phyloP scores from a whole-genome alignment of 2,113 vertebrate species.

The Malaclemys terrapin region DNA sequence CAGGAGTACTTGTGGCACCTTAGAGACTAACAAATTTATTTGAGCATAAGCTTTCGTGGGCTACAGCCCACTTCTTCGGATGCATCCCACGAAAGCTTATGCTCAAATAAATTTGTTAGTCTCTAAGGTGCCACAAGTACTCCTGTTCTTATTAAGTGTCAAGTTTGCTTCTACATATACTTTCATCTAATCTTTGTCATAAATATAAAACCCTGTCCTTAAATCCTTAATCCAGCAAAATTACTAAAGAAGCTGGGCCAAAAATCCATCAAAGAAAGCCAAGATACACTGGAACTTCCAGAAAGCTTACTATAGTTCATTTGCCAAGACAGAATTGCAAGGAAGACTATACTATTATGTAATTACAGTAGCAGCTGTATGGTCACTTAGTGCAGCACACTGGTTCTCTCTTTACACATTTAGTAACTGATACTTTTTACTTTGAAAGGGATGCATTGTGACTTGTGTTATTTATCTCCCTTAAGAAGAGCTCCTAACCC shows the following conservation, averaged over 20 bases:
- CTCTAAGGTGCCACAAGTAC: too few species aligned
- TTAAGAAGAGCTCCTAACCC: background rate
- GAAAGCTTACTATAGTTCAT: background rate
- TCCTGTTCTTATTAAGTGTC: too few species aligned
- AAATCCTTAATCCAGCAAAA: background rate
- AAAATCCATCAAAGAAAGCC: background rate
- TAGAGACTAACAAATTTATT: too few species aligned
- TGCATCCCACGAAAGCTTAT: too few species aligned
- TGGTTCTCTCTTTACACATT: background rate
- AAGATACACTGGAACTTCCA: background rate
- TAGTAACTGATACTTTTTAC: background rate
- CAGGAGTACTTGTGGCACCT: too few species aligned
- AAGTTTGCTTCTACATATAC: background rate
- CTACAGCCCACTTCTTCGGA: too few species aligned
- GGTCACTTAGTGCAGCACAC: background rate
- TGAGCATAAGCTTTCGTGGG: too few species aligned
- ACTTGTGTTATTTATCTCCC: background rate
- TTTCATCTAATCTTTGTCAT: background rate
- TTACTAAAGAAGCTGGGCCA: background rate
- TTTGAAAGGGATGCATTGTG: background rate
- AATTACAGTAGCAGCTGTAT: background rate
- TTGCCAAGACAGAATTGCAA: background rate
- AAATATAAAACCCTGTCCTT: background rate
- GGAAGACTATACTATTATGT: background rate
- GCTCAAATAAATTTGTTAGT: too few species aligned